Percentiles rank a stretch among this genome's conserved stretches.
phyloP scores from a whole-genome alignment of 1,140 invertebrate species.

The Drosophila repletoides region DNA sequence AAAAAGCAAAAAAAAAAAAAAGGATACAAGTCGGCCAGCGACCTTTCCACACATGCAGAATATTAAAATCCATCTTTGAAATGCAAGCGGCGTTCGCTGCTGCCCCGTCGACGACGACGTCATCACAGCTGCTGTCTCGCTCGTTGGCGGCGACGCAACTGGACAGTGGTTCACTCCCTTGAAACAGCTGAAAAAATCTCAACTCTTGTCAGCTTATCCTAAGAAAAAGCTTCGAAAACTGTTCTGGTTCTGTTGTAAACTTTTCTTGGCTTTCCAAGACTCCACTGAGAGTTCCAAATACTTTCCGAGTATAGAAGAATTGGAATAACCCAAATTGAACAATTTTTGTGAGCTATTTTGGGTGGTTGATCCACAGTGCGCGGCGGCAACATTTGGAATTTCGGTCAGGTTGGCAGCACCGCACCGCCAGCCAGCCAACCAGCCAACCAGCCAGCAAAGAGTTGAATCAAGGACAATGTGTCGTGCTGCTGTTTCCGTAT shows the following conservation, averaged over 20 bases:
- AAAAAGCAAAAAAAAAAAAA: slow-evolving; percentile 10
- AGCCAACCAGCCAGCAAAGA: slow-evolving; percentile 51
- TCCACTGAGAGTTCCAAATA: too few relatives aligned
- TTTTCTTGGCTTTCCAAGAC: too few relatives aligned
- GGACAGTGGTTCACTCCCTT: too few relatives aligned
- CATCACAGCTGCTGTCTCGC: slow-evolving; percentile 61
- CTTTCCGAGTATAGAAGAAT: too few relatives aligned
- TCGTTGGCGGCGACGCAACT: slow-evolving; percentile 28
- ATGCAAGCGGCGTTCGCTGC: slow-evolving; percentile 67
- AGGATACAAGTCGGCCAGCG: slow-evolving; percentile 61
- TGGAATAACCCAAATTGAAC: too few relatives aligned
- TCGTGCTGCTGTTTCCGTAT: slow-evolving; percentile 77
- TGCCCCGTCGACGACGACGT: slow-evolving; percentile 52
- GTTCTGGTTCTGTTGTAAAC: too few relatives aligned
- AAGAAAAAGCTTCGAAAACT: too few relatives aligned
- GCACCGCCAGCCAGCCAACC: background rate
- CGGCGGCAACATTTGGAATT: slow-evolving; percentile 75
- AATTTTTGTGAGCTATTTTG: too few relatives aligned
- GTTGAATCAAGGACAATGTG: slow-evolving; percentile 79
- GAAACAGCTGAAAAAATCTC: too few relatives aligned
- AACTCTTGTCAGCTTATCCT: too few relatives aligned
- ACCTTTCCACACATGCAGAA: slow-evolving; percentile 81
- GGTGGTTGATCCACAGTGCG: too few relatives aligned
- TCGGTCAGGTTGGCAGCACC: slow-evolving; percentile 74
- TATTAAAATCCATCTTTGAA: slow-evolving; percentile 80